A percentile compares a stretch with the other conserved stretches of the same genome.
Conservation (phyloP, 2,888 invertebrate species). For the Epinotia nisella region DNA sequence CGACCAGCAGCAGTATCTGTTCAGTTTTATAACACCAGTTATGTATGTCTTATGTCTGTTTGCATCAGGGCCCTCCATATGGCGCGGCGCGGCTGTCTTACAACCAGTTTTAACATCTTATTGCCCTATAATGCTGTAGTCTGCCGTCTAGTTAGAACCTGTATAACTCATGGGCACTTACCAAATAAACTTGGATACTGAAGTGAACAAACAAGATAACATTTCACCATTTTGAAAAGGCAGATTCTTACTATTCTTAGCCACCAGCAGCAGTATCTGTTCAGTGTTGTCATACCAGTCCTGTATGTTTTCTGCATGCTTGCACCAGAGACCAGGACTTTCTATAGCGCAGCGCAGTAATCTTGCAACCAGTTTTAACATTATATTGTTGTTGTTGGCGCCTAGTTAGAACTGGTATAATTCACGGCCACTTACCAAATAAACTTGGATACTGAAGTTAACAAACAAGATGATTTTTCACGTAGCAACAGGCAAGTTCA, state of each 20-base stretch:
- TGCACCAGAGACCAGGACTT: background rate
- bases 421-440: slow-evolving; percentile 2
- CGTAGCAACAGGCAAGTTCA: slow-evolving; percentile 92
- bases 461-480: slow-evolving; percentile 68
- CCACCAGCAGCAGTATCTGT: background rate
- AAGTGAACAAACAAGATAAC: background rate
- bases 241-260: background rate
- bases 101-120: no score
- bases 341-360: background rate
- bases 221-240: slow-evolving; percentile 80
- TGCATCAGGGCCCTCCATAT: background rate
- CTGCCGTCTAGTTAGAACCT: background rate
- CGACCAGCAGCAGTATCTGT: background rate
- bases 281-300: background rate
- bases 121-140: background rate
- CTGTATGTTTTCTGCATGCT: background rate
- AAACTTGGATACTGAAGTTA: slow-evolving; percentile 14
- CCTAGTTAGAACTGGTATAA: background rate
- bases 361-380: no score
- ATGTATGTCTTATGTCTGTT: background rate
- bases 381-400: background rate
- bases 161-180: background rate
- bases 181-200: slow-evolving; percentile 18
- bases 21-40: slow-evolving; percentile 4
- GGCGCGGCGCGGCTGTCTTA: background rate